Evolutionary conservation across 2,888 invertebrate genomes (phyloP).

Genomic region (Stenolophus ochropezus): DNA sequence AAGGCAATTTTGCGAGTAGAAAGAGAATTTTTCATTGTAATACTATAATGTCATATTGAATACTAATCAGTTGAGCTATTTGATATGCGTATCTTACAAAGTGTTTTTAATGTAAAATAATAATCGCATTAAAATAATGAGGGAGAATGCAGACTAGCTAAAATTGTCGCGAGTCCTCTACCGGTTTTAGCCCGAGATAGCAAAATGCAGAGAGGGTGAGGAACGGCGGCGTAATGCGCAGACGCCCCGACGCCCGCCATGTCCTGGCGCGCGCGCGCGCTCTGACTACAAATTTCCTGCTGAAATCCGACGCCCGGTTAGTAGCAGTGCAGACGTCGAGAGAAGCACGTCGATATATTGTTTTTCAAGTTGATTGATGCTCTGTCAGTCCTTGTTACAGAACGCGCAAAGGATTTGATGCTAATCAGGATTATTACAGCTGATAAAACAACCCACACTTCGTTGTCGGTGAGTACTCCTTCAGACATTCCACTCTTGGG

Average conservation of each 20-base stretch:
- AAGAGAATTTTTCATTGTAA: not conserved
- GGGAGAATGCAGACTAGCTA: constrained; percentile 62
- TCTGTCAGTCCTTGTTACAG: constrained; percentile 43
- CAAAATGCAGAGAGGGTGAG: constrained; percentile 62
- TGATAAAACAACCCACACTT: not conserved
- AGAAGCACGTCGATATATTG: constrained; percentile 41
- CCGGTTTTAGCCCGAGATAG: not conserved
- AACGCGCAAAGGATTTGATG: constrained; percentile 10
- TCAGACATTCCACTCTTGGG: not conserved
- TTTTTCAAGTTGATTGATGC: constrained; percentile 43
- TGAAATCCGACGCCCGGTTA: constrained; percentile 58
- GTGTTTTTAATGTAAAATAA: constrained; percentile 68
- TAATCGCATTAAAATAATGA: constrained; percentile 70
- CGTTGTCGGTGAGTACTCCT: not conserved
- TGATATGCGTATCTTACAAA: constrained; percentile 62
- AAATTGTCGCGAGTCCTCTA: constrained; percentile 19
- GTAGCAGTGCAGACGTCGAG: constrained; percentile 54
- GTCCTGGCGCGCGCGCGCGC: constrained; percentile 56
- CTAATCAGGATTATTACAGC: not conserved
- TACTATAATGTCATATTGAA: not conserved
- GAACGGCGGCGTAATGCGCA: constrained; percentile 60
- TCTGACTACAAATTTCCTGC: constrained; percentile 58
- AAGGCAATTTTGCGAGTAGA: not conserved
- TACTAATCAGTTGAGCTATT: not conserved
- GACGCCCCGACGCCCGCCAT: constrained; percentile 52